Evolutionary conservation across 2,888 invertebrate species (phyloP).

Genomic region (Synergus itoensis): DNA sequence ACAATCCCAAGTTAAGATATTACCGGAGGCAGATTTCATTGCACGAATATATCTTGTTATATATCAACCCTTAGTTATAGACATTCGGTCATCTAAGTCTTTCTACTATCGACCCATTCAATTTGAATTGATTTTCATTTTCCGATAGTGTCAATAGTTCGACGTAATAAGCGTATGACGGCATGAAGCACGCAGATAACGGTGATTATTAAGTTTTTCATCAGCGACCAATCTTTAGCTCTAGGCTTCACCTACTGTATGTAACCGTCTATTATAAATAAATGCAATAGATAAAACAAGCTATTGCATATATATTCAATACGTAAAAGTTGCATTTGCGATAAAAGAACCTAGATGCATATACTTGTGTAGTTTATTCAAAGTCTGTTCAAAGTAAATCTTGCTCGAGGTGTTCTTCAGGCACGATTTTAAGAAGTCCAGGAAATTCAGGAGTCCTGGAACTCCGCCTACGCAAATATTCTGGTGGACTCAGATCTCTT

Average conservation of each 20-base stretch:
- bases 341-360: neutral
- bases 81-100: neutral
- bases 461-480: constrained; percentile 49
- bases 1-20: neutral
- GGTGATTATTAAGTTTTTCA: neutral
- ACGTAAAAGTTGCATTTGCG: neutral
- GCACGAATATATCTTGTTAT: neutral
- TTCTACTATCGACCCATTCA: neutral
- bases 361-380: neutral
- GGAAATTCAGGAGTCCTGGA: constrained; percentile 13
- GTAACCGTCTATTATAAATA: neutral
- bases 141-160: neutral
- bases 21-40: neutral
- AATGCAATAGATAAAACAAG: neutral
- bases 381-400: neutral
- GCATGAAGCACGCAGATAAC: neutral
- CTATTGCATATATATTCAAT: neutral
- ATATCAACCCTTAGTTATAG: neutral
- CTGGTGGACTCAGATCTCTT: constrained; percentile 43
- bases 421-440: constrained; percentile 3
- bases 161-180: neutral
- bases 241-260: neutral
- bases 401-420: neutral
- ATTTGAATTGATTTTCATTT: neutral
- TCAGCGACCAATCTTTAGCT: constrained; percentile 1